Conservation (phyloP, 2,797 vertebrate genomes). For the Enteromius unitaeniatus region DNA sequence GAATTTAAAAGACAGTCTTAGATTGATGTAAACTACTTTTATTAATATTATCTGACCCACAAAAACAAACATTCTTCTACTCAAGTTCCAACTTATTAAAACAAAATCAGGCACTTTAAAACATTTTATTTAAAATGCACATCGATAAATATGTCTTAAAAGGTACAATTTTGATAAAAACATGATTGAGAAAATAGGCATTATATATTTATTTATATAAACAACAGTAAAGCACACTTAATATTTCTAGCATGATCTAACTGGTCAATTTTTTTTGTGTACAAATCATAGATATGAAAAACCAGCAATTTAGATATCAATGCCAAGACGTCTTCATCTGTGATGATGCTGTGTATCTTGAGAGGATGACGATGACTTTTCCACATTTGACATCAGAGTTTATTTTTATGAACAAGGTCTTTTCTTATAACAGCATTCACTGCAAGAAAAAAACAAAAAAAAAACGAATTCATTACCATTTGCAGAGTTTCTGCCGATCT, state of each 20-base stretch:
- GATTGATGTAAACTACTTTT: not conserved
- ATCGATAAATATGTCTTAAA: conserved; percentile 54
- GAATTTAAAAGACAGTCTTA: not conserved
- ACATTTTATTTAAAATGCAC: conserved; percentile 48
- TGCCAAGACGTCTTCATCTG: not conserved
- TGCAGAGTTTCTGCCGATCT: not conserved
- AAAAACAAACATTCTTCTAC: not conserved
- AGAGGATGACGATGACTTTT: conserved; percentile 59
- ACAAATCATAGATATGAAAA: conserved; percentile 46
- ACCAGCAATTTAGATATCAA: conserved; percentile 12
- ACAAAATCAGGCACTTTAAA: not conserved
- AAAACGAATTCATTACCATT: not conserved
- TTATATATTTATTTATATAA: conserved; percentile 30
- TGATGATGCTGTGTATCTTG: not conserved
- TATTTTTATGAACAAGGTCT: conserved; percentile 87
- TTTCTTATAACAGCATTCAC: conserved; percentile 97
- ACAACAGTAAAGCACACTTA: conserved; percentile 29
- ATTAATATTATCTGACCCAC: not conserved
- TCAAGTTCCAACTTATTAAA: not conserved
- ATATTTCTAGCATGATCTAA: not conserved
- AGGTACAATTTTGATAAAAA: conserved; percentile 11
- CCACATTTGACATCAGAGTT: conserved; percentile 80
- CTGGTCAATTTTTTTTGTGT: not conserved
- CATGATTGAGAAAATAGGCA: conserved; percentile 37
- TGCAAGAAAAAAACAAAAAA: conserved; percentile 69